Conservation (phyloP, 1,140 invertebrate genomes). For the Dreissena rostriformis region DNA sequence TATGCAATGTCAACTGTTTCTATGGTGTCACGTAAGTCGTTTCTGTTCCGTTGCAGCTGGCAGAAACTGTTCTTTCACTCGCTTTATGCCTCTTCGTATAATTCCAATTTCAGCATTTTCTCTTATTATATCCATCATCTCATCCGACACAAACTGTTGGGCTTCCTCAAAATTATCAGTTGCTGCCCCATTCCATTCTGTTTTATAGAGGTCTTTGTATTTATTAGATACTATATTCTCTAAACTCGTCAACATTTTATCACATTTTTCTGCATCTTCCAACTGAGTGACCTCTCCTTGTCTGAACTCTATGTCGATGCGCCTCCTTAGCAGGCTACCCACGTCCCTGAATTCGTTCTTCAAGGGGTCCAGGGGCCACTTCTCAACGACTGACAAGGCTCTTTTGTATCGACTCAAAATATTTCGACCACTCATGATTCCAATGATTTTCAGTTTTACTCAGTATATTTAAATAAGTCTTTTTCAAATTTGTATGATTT, state of each 20-base stretch:
- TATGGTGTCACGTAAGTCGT: not conserved
- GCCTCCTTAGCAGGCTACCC: conserved; percentile 9
- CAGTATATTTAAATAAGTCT: too few relatives aligned
- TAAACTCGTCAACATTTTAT: conserved; percentile 46
- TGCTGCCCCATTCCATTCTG: not conserved
- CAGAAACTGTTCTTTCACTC: not conserved
- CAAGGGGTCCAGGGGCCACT: conserved; percentile 28
- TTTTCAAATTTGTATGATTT: too few relatives aligned
- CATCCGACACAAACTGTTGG: not conserved
- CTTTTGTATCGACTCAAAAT: conserved; percentile 9
- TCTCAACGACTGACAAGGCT: conserved; percentile 15
- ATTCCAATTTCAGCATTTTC: conserved; percentile 8
- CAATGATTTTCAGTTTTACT: too few relatives aligned
- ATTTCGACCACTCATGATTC: not conserved
- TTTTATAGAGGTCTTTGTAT: conserved; percentile 19
- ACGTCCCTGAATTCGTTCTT: conserved; percentile 33
- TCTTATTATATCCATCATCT: not conserved
- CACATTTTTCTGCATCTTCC: conserved; percentile 34
- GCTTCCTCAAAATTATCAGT: not conserved
- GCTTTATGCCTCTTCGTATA: not conserved
- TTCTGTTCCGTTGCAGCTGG: not conserved
- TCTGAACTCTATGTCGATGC: conserved; percentile 28
- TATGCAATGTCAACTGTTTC: not conserved
- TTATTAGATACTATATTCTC: conserved; percentile 29
- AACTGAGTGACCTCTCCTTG: conserved; percentile 28